Percentiles rank a stretch among this genome's conserved stretches.
phyloP scores from a whole-genome alignment of 2,888 invertebrate species.

The Antheraea yamamai region DNA sequence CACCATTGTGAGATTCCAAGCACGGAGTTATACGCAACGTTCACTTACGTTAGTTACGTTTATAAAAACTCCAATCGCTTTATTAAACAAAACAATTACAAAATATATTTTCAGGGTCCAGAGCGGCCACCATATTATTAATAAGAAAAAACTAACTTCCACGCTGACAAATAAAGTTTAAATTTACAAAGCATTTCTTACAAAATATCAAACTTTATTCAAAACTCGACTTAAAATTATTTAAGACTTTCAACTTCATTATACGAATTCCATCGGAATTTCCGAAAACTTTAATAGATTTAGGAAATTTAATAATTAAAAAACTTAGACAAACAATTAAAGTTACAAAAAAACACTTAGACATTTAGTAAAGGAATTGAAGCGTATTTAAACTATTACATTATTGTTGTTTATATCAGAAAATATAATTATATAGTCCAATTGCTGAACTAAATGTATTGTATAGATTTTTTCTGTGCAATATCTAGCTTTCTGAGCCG shows the following conservation, averaged over 20 bases:
- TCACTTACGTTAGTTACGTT: too few species aligned
- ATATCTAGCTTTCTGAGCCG: conserved; percentile 40
- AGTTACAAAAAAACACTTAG: background rate
- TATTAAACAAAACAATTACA: too few species aligned
- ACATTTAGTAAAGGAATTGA: background rate
- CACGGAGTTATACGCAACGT: too few species aligned
- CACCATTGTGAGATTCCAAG: too few species aligned
- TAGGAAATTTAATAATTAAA: too few species aligned
- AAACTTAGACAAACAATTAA: too few species aligned
- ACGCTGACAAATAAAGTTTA: background rate
- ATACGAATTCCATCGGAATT: too few species aligned
- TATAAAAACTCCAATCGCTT: too few species aligned
- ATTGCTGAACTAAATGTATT: conserved; percentile 18
- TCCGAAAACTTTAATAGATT: background rate
- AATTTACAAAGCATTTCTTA: background rate
- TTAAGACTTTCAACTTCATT: too few species aligned
- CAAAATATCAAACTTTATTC: background rate
- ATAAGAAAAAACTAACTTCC: background rate
- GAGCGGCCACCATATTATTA: background rate
- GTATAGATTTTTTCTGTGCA: conserved; percentile 29
- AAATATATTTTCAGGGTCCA: too few species aligned
- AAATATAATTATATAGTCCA: conserved; percentile 7
- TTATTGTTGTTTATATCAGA: background rate
- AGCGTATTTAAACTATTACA: background rate
- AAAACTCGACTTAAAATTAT: too few species aligned